Base-by-base conservation (phyloP, 2,888 invertebrate genomes). In the Ormyrus labotus region DNA sequence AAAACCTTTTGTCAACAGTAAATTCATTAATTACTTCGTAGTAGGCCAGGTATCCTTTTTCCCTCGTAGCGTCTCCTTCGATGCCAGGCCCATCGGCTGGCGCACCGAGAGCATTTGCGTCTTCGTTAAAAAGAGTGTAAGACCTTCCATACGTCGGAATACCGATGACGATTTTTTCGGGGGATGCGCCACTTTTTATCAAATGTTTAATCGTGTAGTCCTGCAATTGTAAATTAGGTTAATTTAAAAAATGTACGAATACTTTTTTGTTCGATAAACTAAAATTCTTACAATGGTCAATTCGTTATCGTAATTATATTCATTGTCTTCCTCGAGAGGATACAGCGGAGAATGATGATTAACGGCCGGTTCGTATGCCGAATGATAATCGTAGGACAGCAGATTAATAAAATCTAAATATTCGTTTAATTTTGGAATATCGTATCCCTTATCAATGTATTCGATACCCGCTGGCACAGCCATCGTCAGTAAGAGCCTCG, bases 391-490 rank as follows among this genome's bases (percentile, higher is more conserved):
- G 91, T 98, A 98, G 5, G 96, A 95, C 51, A 98, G 91, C 82
- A 98, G 93, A 91, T 98, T 98, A 93, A 98, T 95, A 94, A 98
- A 98, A 91, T 98, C 98, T 85, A 97, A 91, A 90, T 97, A 96
- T 94, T 95, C 95, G 90, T 96, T 96, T 78, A 98, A 91, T 85
- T 95, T 95, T 81, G 95, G 95, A 78, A 98, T 93, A 87, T 98
- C 98, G 89, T 97, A 98, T 83, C 98, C 98, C 89, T 97, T 97
- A 88, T 97, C 95, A 84, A 98, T 96, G 88, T 97, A 97, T 89
- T 98, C 97, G 85, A 96, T 95, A 45, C 98, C 98, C 2, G 98
- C 98, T 0, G 98, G 98, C 51, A 98, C 97, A 10, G 98, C 98
- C 95, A 98, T 97, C 6, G 98, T 97, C 19, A 98, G 92, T 72